Conservation (phyloP, 2,797 vertebrate species). For the Chlorospingus semifuscus region DNA sequence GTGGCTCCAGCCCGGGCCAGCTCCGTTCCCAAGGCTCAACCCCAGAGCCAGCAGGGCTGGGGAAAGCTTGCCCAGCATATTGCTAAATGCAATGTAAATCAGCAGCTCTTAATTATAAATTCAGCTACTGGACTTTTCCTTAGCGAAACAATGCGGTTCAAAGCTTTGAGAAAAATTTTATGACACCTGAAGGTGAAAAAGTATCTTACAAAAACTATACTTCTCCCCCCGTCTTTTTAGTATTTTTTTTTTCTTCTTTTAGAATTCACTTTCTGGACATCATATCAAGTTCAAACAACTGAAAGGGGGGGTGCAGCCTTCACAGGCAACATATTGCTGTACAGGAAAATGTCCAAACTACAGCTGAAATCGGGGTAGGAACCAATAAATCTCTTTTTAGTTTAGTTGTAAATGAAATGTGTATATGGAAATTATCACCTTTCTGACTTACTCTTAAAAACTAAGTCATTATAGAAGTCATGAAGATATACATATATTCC, state of each 20-base stretch:
- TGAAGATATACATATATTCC: slow-evolving; percentile 40
- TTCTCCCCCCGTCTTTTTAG: fast-evolving
- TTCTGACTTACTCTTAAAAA: slow-evolving; percentile 16
- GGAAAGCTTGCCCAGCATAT: not conserved
- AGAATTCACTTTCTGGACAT: not conserved
- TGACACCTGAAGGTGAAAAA: not conserved
- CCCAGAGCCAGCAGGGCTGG: not conserved
- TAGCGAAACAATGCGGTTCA: not conserved
- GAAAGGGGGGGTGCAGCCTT: not conserved
- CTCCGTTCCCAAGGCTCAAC: not conserved
- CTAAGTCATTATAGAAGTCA: slow-evolving; percentile 30
- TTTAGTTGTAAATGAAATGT: slow-evolving; percentile 47
- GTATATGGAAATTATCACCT: not conserved
- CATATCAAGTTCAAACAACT: not conserved
- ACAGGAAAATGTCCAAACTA: not conserved
- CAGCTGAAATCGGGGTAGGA: not conserved
- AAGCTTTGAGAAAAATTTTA: not conserved
- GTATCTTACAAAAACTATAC: not conserved
- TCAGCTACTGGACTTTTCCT: not conserved
- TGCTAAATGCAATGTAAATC: not conserved
- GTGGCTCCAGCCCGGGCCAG: not conserved
- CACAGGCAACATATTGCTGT: not conserved
- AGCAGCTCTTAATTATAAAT: not conserved
- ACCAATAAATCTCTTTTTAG: not conserved
- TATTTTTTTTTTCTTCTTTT: not conserved